These are phyloP conservation scores for Drosophila ironensis DNA, from an alignment of 1,140 invertebrate genomes.

Conservation along the genomic window DNA sequence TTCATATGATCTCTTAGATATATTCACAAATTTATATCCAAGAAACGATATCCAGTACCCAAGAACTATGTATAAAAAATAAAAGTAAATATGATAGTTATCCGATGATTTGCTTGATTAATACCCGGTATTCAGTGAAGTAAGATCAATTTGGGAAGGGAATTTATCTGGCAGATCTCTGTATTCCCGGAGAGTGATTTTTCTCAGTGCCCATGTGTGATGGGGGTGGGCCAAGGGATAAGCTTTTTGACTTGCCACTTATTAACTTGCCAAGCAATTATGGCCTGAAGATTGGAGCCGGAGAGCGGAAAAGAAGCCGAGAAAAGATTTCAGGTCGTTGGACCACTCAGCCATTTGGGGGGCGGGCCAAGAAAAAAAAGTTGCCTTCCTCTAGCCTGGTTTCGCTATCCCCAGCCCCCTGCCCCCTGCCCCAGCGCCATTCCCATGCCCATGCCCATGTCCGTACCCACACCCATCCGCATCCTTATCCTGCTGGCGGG, in stretches of 20 bases:
- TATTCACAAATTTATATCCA: too few relatives aligned
- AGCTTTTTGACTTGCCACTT: constrained; percentile 66
- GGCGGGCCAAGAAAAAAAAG: not conserved
- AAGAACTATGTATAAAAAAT: too few relatives aligned
- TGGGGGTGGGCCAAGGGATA: constrained; percentile 24
- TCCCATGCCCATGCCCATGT: too few relatives aligned
- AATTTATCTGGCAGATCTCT: too few relatives aligned
- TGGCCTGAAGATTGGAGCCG: constrained; percentile 38
- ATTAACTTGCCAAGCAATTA: constrained; percentile 75
- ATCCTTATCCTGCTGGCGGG: constrained; percentile 30
- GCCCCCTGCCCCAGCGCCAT: too few relatives aligned
- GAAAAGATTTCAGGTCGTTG: constrained; percentile 46
- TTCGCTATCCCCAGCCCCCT: constrained; percentile 31
- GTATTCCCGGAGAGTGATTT: too few relatives aligned
- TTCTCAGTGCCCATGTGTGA: not conserved
- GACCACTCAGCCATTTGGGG: constrained; percentile 1
- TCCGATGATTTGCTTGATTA: too few relatives aligned
- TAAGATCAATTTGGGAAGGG: too few relatives aligned
- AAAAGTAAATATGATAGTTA: too few relatives aligned
- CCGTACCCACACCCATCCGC: constrained; percentile 1
- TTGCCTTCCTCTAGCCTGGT: constrained; percentile 63
- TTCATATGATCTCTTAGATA: too few relatives aligned
- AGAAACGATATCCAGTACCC: too few relatives aligned
- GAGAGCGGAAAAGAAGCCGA: constrained; percentile 34
- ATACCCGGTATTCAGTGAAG: too few relatives aligned